Conservation (phyloP, 2,888 invertebrate species). For the Phragmatobia fuliginosa region DNA sequence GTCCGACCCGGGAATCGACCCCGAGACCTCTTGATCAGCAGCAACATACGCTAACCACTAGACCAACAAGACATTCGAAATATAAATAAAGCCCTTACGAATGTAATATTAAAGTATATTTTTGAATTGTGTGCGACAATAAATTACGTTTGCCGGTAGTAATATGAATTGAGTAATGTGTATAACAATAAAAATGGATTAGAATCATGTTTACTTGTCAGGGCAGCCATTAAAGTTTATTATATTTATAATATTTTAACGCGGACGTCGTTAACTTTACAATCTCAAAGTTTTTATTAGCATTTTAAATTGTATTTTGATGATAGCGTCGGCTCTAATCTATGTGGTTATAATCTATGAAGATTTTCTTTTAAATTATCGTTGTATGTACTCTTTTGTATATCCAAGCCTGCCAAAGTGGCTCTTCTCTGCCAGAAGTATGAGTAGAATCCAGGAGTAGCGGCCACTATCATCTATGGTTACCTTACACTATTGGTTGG, state of each 20-base stretch:
- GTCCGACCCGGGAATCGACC: too few species aligned
- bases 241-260: slow-evolving; percentile 12
- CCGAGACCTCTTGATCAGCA: too few species aligned
- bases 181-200: slow-evolving; percentile 19
- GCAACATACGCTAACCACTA: too few species aligned
- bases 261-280: slow-evolving; percentile 26
- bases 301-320: slow-evolving; percentile 34
- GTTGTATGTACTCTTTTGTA: background rate
- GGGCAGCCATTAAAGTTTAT: slow-evolving; percentile 32
- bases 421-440: too few species aligned
- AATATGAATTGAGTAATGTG: slow-evolving; percentile 20
- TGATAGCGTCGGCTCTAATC: slow-evolving; percentile 8
- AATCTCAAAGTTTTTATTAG: slow-evolving; percentile 19
- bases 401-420: too few species aligned
- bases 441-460: too few species aligned
- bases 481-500: too few species aligned
- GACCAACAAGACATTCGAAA: too few species aligned
- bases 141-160: slow-evolving; percentile 3
- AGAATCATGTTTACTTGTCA: slow-evolving; percentile 24
- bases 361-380: slow-evolving; percentile 15
- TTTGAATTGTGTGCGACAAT: background rate
- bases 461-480: too few species aligned
- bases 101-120: background rate
- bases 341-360: slow-evolving; percentile 1
- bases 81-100: background rate